A percentile compares a stretch with the other conserved stretches of the same genome.
Conservation (phyloP, 2,888 invertebrate species). For the Ennomos fuscantarius region DNA sequence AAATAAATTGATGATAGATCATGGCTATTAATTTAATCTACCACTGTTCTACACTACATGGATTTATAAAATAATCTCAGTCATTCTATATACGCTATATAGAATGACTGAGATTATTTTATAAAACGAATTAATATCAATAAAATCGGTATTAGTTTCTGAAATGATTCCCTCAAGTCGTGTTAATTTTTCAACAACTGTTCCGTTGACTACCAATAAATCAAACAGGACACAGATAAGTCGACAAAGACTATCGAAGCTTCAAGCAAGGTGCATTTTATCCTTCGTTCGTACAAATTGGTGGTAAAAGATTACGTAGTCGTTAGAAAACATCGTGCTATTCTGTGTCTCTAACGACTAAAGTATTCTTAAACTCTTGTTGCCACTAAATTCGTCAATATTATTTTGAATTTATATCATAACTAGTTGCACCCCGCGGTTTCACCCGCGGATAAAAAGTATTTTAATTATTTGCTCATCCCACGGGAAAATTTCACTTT, state of each 20-base stretch:
- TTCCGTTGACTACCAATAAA: slow-evolving; percentile 58
- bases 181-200: not conserved
- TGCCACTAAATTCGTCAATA: too few relatives aligned
- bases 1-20: too few relatives aligned
- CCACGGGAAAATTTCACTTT: too few relatives aligned
- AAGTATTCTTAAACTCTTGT: too few relatives aligned
- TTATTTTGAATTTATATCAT: too few relatives aligned
- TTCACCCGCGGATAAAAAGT: too few relatives aligned
- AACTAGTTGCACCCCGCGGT: too few relatives aligned
- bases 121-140: slow-evolving; percentile 5
- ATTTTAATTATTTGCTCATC: too few relatives aligned
- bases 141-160: slow-evolving; percentile 5
- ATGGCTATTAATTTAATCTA: too few relatives aligned
- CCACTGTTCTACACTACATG: too few relatives aligned
- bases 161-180: not conserved
- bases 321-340: slow-evolving; percentile 28
- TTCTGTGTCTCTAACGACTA: slow-evolving; percentile 22
- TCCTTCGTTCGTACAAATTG: slow-evolving; percentile 68
- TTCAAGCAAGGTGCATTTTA: slow-evolving; percentile 64
- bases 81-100: not conserved
- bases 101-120: not conserved
- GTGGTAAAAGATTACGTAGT: slow-evolving; percentile 56
- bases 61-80: too few relatives aligned
- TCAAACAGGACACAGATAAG: slow-evolving; percentile 49
- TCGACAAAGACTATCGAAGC: slow-evolving; percentile 5